Evolutionary conservation across 2,888 invertebrate genomes (phyloP), one percentile per base, ranked within the genome.

Genomic region (Polylopha cassiicola): DNA sequence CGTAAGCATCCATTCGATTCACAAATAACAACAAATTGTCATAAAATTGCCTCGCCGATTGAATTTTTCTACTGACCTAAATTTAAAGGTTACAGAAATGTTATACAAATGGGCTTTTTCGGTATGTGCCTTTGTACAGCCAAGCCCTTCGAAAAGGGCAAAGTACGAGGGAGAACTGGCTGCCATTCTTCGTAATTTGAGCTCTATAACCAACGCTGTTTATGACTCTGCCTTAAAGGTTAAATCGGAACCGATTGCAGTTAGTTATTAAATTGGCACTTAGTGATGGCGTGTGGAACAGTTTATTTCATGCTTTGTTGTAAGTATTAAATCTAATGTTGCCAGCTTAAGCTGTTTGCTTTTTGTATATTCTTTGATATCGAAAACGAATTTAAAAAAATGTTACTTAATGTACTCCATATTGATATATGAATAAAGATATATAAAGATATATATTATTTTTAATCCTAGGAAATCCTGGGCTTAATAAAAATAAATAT

Each of bases 171-270:
- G 70, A 67, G 67, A 58, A 71, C 65, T 65, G 66, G 64, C 65
- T 73, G 68, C 70, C 73, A 72, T 74, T 73, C 70, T 75, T 75
- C 68, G 75, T 78, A 77, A 80, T 80, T 80, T 71, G 68, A 73
- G 68, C 72, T 65, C 66, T 74, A 76, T 77, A 77, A 79, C 73
- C 61, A 73, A 63, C 68, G 74, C 75, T 72, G 73, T 80, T 80
- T 79, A 81, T 76, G 80, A 78, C 76, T 75, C 71, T 74, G 69
- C 69, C 69, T 72, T 64, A 76, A 78, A 76, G 77, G 77, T 78
- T 77, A 76, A 72, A 74, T 72, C 67, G 55, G 67, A 55, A 68
- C 70, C 72, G 73, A 73, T 69, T 67, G 67, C 51, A 61, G 65
- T 64, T n/a, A n/a, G n/a, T n/a, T n/a, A n/a, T n/a, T 74, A 74